phyloP scores from a whole-genome alignment of 2,888 invertebrate genomes.

The Silvanus unidentatus region DNA sequence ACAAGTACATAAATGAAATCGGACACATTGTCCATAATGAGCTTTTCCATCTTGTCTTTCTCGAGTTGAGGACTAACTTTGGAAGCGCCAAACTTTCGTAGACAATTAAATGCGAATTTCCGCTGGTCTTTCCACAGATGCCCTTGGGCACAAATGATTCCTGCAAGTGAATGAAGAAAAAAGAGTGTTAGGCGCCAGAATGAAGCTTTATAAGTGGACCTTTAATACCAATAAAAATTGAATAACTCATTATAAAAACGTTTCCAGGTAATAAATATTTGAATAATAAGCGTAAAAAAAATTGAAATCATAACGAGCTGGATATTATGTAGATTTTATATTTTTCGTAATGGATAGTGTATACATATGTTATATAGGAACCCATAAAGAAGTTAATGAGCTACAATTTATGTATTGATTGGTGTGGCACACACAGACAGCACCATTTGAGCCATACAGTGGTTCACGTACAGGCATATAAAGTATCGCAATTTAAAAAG shows the following conservation, averaged over 20 bases:
- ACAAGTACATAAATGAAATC: slow-evolving; percentile 57
- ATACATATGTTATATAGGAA: not conserved
- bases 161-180: slow-evolving; percentile 47
- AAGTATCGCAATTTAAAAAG: too few relatives aligned
- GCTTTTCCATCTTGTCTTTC: slow-evolving; percentile 56
- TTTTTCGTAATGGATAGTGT: too few relatives aligned
- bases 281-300: slow-evolving; percentile 1
- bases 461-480: too few relatives aligned
- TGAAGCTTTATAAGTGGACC: too few relatives aligned
- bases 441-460: too few relatives aligned
- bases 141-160: slow-evolving; percentile 78
- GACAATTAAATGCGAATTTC: slow-evolving; percentile 63
- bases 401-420: slow-evolving; percentile 1
- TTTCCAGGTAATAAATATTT: slow-evolving; percentile 5
- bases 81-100: slow-evolving; percentile 68
- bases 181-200: not conserved
- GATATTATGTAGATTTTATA: too few relatives aligned
- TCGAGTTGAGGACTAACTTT: slow-evolving; percentile 58
- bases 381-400: slow-evolving; percentile 7
- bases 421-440: too few relatives aligned
- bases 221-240: not conserved
- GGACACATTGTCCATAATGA: slow-evolving; percentile 57
- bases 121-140: slow-evolving; percentile 78
- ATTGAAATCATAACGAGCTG: too few relatives aligned
- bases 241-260: not conserved